Conservation (phyloP, 2,113 vertebrate genomes). For the Mola mola region DNA sequence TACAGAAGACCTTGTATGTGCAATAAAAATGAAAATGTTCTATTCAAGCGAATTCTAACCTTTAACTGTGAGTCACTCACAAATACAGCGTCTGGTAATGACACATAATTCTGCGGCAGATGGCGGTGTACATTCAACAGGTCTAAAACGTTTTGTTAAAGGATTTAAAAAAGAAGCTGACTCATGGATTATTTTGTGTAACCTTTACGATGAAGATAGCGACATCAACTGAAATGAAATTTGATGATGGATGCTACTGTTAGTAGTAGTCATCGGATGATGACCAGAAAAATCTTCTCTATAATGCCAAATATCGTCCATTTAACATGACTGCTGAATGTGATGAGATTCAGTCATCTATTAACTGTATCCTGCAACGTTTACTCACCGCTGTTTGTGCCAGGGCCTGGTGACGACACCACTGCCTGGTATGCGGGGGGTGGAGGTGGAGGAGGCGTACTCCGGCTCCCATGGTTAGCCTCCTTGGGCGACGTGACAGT, state of each 20-base stretch:
- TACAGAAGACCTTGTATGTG: too few relatives aligned
- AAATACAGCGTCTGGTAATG: too few relatives aligned
- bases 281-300: background rate
- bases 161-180: too few relatives aligned
- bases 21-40: too few relatives aligned
- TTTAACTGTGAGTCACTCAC: too few relatives aligned
- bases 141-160: too few relatives aligned
- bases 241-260: background rate
- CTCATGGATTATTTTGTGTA: background rate
- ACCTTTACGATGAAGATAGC: background rate
- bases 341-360: background rate
- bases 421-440: constrained; percentile 95
- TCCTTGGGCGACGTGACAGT: constrained; percentile 87
- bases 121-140: too few relatives aligned
- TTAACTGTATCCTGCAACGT: background rate
- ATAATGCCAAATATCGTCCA: too few relatives aligned
- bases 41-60: too few relatives aligned
- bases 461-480: constrained; percentile 82
- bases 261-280: background rate
- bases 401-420: constrained; percentile 92
- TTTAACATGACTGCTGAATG: background rate
- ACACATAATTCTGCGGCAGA: too few relatives aligned
- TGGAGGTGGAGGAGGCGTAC: constrained; percentile 91
- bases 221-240: constrained; percentile 12
- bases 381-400: constrained; percentile 86